Evolutionary conservation across 2,797 vertebrate species (phyloP).

Genomic region (Mycteria americana): DNA sequence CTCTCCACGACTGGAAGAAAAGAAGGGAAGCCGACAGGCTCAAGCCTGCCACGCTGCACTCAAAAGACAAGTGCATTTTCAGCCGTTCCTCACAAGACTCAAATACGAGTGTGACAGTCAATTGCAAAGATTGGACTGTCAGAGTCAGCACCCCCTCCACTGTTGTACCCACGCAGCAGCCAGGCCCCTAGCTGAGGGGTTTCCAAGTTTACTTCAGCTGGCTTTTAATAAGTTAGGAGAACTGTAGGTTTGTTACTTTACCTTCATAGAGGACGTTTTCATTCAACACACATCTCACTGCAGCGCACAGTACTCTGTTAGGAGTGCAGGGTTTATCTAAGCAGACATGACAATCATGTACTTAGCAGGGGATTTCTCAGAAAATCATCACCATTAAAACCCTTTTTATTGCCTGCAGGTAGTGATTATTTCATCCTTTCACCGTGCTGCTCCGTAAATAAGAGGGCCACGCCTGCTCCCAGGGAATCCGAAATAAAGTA

Average conservation of each 20-base stretch:
- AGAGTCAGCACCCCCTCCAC: neutral
- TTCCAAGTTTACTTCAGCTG: neutral
- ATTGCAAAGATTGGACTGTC: neutral
- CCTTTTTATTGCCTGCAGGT: neutral
- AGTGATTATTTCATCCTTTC: neutral
- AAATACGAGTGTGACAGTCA: neutral
- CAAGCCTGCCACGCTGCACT: neutral
- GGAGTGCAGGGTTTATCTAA: neutral
- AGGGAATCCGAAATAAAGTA: neutral
- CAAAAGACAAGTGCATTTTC: neutral
- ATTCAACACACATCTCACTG: conserved; percentile 4
- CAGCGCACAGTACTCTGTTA: neutral
- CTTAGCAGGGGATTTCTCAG: neutral
- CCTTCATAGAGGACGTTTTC: neutral
- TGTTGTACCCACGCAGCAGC: accelerated
- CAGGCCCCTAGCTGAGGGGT: neutral
- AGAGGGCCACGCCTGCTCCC: neutral
- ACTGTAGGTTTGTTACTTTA: neutral
- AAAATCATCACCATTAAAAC: neutral
- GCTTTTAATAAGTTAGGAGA: neutral
- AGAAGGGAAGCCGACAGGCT: neutral
- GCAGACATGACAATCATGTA: neutral
- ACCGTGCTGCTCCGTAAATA: neutral
- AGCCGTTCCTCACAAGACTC: neutral
- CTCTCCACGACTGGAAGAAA: neutral